phyloP scores from a whole-genome alignment of 2,888 invertebrate species.

The Halictus ligatus region DNA sequence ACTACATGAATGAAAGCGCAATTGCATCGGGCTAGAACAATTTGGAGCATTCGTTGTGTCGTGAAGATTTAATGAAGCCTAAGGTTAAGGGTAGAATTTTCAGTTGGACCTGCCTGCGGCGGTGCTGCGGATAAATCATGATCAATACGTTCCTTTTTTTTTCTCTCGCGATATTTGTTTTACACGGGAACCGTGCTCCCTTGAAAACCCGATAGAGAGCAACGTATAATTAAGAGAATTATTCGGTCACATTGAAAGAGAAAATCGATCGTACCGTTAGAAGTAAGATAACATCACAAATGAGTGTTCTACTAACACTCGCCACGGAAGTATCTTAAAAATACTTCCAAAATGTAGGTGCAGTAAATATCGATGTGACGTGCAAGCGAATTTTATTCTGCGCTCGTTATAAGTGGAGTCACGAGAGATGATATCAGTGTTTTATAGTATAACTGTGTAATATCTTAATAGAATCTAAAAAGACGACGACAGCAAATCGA shows the following conservation, averaged over 20 bases:
- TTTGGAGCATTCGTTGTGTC: conserved; percentile 38
- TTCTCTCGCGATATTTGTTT: neutral
- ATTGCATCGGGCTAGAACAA: conserved; percentile 49
- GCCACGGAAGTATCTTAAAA: neutral
- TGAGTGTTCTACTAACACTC: too few species aligned
- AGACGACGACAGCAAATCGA: neutral
- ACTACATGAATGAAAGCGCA: conserved; percentile 48
- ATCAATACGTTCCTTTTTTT: conserved; percentile 10
- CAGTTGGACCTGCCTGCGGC: neutral
- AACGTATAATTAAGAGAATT: neutral
- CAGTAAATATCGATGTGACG: neutral
- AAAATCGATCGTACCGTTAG: too few species aligned
- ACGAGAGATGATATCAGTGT: neutral
- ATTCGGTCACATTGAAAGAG: too few species aligned
- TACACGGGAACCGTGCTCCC: neutral
- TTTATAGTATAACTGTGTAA: neutral
- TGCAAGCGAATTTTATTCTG: neutral
- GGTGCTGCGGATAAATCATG: conserved; percentile 9
- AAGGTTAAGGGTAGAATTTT: conserved; percentile 27
- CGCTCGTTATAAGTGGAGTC: neutral
- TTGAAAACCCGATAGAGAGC: neutral
- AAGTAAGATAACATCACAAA: too few species aligned
- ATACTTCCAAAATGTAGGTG: neutral
- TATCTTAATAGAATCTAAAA: neutral
- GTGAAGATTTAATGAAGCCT: conserved; percentile 53